Base-by-base conservation (phyloP, 2,888 invertebrate genomes). In the Melanophora roralis region DNA sequence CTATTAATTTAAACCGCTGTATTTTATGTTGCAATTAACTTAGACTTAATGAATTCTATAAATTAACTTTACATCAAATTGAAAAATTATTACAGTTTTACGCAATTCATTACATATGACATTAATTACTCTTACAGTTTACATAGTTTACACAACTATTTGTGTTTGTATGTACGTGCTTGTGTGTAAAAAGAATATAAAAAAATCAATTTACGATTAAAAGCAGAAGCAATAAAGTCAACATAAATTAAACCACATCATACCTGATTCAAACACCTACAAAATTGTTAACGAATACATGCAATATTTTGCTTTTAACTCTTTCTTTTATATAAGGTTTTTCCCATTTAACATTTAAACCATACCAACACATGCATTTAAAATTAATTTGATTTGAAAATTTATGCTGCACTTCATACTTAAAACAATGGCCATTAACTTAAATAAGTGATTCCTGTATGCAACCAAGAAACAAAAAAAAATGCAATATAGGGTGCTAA, bases 381-480 rank as follows among this genome's bases (percentile, higher is more conserved):
- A 68, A 76, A 76, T 76, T 76, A 76, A 80, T 80, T 80, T 80
- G 68, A 76, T 67, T 80, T 80, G 80, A 72, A 80, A 80, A 72
- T 80, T 72, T 80, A 80, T 80, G 80, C 57, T 45, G 86, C 59
- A 74, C 74, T 67, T 34, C 34, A 51, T 85, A 85, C 86, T 85
- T 27, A 86, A 86, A 84, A 86, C 86, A 87, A 86, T 86, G 86
- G 85, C 85, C 87, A 87, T 87, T 87, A 87, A 87, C 86, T 87
- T 86, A 87, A 87, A 87, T 87, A 86, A 87, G 86, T 84, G 85
- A 84, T 85, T 84, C 85, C 65, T 59, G 74, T 6, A 74, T 75
- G 69, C 72, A 64, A 45, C 55, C 67, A 55, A 73, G n/a, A 72
- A 73, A 62, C 12, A 34, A 62, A 62, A 43, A 12, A 14, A 72